phyloP scores from a whole-genome alignment of 2,113 vertebrate genomes.

The Polypterus senegalus region DNA sequence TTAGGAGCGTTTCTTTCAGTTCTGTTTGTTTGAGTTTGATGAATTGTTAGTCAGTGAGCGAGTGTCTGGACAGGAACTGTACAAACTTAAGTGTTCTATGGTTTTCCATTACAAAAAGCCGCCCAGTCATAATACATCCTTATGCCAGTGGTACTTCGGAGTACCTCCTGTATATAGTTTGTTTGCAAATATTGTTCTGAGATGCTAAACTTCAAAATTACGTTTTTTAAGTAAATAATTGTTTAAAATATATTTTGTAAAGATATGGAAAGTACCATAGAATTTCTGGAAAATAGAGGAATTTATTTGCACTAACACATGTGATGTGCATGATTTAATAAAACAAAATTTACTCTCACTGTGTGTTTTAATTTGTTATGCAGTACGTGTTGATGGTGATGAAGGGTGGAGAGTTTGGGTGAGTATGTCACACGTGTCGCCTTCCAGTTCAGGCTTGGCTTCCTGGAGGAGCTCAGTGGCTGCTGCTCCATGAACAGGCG shows the following conservation, averaged over 20 bases:
- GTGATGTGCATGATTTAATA: conserved; percentile 91
- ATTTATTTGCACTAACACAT: conserved; percentile 84
- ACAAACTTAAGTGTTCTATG: conserved; percentile 19
- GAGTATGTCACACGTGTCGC: too few relatives aligned
- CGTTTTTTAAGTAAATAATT: conserved; percentile 75
- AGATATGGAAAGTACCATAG: conserved; percentile 70
- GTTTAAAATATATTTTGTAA: conserved; percentile 91
- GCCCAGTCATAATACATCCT: conserved; percentile 50
- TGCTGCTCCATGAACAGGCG: too few relatives aligned
- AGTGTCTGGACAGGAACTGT: conserved; percentile 2
- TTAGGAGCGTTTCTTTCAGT: too few relatives aligned
- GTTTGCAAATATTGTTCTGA: conserved; percentile 75
- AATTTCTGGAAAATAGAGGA: conserved; percentile 80
- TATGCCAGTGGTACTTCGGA: conserved; percentile 60
- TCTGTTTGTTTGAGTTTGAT: too few relatives aligned
- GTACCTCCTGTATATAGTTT: conserved; percentile 77
- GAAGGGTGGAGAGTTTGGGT: too few relatives aligned
- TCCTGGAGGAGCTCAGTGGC: too few relatives aligned
- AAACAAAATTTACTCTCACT: conserved; percentile 76
- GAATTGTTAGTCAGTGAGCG: neutral
- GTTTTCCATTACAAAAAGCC: conserved; percentile 56
- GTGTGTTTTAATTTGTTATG: conserved; percentile 30
- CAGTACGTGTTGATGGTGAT: neutral
- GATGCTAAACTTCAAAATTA: conserved; percentile 72
- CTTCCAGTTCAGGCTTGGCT: too few relatives aligned